These are phyloP conservation scores for Labeo rohita DNA, from an alignment of 2,113 vertebrate genomes.

Conservation along the genomic window DNA sequence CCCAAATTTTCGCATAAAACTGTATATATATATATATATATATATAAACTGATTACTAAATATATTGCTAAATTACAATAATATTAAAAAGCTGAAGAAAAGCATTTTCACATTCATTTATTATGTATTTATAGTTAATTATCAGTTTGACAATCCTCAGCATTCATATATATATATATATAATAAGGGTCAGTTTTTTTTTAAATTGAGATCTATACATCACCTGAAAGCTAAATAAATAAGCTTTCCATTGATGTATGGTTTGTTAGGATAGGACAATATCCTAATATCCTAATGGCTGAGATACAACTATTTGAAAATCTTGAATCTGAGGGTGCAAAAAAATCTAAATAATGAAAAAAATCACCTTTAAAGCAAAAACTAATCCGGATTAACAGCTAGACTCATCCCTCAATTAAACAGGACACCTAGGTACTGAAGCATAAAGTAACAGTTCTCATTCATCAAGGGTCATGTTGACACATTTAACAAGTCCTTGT, in stretches of 20 bases:
- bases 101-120: background rate
- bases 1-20: too few species aligned
- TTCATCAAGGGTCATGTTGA: slow-evolving; percentile 46
- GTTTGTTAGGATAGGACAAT: too few species aligned
- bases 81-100: background rate
- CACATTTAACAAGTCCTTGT: slow-evolving; percentile 56
- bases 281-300: too few species aligned
- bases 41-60: background rate
- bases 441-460: slow-evolving; percentile 27
- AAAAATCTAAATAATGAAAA: too few species aligned
- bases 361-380: background rate
- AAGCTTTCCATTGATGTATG: too few species aligned
- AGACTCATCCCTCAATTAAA: slow-evolving; percentile 4
- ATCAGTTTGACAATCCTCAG: too few species aligned
- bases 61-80: background rate
- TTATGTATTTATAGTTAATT: background rate
- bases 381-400: background rate
- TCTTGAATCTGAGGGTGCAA: too few species aligned
- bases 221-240: too few species aligned
- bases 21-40: too few species aligned
- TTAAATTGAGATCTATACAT: too few species aligned
- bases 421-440: background rate
- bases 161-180: background rate
- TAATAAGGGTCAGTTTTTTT: too few species aligned
- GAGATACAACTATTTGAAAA: too few species aligned